Evolutionary conservation across 1,140 invertebrate species (phyloP).

Genomic region (Anastatus disparis): DNA sequence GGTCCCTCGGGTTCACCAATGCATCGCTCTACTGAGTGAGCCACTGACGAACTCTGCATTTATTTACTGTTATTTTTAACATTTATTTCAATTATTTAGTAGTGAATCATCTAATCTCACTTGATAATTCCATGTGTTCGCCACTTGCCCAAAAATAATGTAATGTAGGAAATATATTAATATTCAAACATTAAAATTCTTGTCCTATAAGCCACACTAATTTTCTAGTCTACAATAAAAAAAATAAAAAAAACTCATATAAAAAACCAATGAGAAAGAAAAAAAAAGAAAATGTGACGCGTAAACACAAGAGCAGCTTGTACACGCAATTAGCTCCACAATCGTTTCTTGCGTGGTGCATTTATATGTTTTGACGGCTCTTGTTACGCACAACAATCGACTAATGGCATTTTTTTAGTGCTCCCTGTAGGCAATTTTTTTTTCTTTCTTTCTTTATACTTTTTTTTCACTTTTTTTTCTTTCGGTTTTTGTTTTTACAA

Average conservation of each 20-base stretch:
- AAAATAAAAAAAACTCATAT: too few species aligned
- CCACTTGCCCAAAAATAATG: constrained; percentile 22
- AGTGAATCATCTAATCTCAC: neutral
- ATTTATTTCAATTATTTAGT: too few species aligned
- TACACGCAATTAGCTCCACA: constrained; percentile 14
- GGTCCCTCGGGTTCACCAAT: too few species aligned
- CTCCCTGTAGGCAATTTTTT: too few species aligned
- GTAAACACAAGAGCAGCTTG: too few species aligned
- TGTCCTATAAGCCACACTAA: too few species aligned
- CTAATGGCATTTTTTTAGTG: constrained; percentile 29
- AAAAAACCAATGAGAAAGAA: too few species aligned
- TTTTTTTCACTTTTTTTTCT: neutral
- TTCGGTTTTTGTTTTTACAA: neutral
- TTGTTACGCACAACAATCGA: constrained; percentile 17
- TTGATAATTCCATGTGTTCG: constrained; percentile 20
- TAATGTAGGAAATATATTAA: constrained; percentile 21
- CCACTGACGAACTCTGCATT: too few species aligned
- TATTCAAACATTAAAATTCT: constrained; percentile 10
- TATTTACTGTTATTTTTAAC: too few species aligned
- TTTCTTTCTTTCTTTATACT: neutral
- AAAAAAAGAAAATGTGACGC: too few species aligned
- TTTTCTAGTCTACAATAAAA: too few species aligned
- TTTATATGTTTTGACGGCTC: constrained; percentile 22
- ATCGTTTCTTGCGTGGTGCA: neutral
- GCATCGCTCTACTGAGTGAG: too few species aligned